These are phyloP conservation scores for Hololepta plana DNA, from an alignment of 2,888 invertebrate genomes.

Conservation along the genomic window DNA sequence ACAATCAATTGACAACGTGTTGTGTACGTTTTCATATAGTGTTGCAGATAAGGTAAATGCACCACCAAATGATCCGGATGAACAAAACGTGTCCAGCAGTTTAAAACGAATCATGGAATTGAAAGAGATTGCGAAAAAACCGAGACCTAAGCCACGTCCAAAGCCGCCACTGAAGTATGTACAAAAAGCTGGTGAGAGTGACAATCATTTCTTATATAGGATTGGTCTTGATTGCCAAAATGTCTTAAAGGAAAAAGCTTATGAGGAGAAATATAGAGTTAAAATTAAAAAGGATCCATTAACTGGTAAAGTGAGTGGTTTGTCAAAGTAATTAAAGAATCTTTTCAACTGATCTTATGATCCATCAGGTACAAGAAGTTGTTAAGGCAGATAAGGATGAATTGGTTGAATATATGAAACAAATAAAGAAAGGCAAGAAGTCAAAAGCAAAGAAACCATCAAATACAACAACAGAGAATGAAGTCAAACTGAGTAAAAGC, in stretches of 20 bases:
- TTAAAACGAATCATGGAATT: constrained; percentile 44
- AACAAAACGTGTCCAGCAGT: constrained; percentile 57
- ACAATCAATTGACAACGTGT: constrained; percentile 3
- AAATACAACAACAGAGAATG: constrained; percentile 18
- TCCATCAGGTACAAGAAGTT: constrained; percentile 22
- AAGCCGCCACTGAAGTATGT: constrained; percentile 4
- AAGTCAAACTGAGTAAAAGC: constrained; percentile 28
- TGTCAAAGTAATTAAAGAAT: too few species aligned
- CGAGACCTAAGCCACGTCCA: background rate
- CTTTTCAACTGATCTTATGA: too few species aligned
- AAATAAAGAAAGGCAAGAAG: constrained; percentile 19
- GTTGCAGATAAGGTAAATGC: constrained; percentile 55
- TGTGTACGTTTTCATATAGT: constrained; percentile 26
- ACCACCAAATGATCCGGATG: constrained; percentile 49
- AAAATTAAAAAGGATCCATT: constrained; percentile 33
- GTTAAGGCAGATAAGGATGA: constrained; percentile 34
- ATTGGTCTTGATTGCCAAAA: constrained; percentile 44
- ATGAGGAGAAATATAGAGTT: constrained; percentile 42
- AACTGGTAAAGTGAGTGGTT: constrained; percentile 30
- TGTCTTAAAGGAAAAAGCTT: constrained; percentile 39
- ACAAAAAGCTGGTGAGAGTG: constrained; percentile 33
- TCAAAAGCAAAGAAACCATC: constrained; percentile 23
- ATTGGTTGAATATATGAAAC: constrained; percentile 30
- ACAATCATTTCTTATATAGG: constrained; percentile 41
- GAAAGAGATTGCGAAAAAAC: constrained; percentile 28